Evolutionary conservation across 2,888 invertebrate species (phyloP).

Genomic region (Agonopterix subpropinquella): DNA sequence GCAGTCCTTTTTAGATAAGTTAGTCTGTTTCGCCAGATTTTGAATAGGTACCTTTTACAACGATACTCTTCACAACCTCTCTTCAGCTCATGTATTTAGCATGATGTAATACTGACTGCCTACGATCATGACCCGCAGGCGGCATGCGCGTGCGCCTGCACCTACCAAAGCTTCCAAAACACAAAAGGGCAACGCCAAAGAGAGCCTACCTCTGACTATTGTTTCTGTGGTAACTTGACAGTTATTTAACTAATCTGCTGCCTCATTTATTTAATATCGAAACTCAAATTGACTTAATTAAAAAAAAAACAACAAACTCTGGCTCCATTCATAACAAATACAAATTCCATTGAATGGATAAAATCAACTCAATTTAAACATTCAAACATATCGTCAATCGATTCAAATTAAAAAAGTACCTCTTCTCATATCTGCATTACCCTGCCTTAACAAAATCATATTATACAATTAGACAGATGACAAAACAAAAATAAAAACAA

Average conservation of each 20-base stretch:
- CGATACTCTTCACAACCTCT: constrained; percentile 71
- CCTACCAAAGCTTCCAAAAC: constrained; percentile 35
- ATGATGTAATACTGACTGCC: constrained; percentile 63
- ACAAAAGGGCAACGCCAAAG: constrained; percentile 57
- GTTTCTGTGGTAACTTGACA: constrained; percentile 70
- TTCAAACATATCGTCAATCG: constrained; percentile 68
- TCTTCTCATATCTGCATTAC: constrained; percentile 72
- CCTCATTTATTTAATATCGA: constrained; percentile 48
- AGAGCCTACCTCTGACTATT: constrained; percentile 69
- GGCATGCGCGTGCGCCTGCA: constrained; percentile 22
- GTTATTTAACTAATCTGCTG: constrained; percentile 67
- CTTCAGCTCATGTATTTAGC: constrained; percentile 61
- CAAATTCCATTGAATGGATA: constrained; percentile 71
- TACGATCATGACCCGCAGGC: constrained; percentile 18
- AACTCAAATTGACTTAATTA: constrained; percentile 67
- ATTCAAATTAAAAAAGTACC: constrained; percentile 66
- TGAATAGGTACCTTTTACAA: constrained; percentile 74
- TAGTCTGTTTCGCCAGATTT: constrained; percentile 70
- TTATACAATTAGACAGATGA: constrained; percentile 69
- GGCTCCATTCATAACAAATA: constrained; percentile 69
- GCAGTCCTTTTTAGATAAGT: constrained; percentile 53
- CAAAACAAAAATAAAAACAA: constrained; percentile 65
- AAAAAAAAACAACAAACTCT: constrained; percentile 66
- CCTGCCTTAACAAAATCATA: constrained; percentile 73
- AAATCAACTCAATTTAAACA: constrained; percentile 72